These are phyloP conservation scores for Mormoops blainvillei DNA, from an alignment of 2,113 vertebrate genomes.

Conservation along the genomic window DNA sequence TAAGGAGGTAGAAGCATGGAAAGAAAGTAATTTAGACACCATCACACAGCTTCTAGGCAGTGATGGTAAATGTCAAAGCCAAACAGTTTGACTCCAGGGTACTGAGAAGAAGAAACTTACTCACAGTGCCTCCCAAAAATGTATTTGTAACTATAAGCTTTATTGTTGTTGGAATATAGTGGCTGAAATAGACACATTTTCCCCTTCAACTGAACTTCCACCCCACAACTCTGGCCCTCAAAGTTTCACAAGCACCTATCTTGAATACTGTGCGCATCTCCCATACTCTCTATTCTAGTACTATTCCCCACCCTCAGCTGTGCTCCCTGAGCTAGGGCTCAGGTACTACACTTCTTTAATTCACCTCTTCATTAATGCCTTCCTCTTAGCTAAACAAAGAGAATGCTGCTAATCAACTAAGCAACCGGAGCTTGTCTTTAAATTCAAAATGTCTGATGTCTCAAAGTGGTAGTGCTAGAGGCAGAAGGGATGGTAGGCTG, in stretches of 20 bases:
- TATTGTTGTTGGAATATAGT: neutral
- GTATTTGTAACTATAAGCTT: neutral
- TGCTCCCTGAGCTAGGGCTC: neutral
- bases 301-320: neutral
- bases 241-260: neutral
- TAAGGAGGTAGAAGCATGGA: neutral
- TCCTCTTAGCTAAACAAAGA: neutral
- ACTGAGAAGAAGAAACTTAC: neutral
- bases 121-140: neutral
- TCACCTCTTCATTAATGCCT: neutral
- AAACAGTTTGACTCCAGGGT: neutral
- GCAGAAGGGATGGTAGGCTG: neutral
- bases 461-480: neutral
- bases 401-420: neutral
- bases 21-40: neutral
- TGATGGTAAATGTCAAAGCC: neutral
- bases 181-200: neutral
- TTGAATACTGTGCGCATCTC: neutral
- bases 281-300: rapidly evolving
- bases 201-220: neutral
- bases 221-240: neutral
- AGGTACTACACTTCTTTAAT: neutral
- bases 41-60: neutral
- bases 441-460: neutral
- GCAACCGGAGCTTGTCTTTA: neutral